Conservation (phyloP, 2,888 invertebrate genomes). For the Epinotia bilunana region DNA sequence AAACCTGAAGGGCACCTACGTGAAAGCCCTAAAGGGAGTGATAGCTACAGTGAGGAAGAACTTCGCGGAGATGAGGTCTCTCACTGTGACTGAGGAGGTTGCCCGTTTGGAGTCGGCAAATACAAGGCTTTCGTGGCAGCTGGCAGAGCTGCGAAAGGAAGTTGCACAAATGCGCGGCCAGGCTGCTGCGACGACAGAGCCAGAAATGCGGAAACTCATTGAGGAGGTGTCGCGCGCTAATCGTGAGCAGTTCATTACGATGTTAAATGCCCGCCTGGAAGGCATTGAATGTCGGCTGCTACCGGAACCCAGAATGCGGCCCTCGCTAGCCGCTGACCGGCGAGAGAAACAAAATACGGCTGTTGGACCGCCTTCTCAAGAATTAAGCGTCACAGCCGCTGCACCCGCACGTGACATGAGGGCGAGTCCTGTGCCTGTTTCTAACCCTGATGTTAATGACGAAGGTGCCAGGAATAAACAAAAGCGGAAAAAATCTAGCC, state of each 20-base stretch:
- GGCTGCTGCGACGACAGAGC: neutral
- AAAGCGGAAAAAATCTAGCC: neutral
- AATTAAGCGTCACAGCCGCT: neutral
- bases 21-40: neutral
- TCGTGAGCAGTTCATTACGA: neutral
- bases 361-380: neutral
- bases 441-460: neutral
- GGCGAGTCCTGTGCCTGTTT: neutral
- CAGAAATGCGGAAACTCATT: neutral
- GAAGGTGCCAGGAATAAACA: neutral
- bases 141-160: neutral
- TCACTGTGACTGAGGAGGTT: neutral
- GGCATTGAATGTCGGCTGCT: neutral
- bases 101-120: neutral
- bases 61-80: neutral
- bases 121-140: neutral
- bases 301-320: neutral
- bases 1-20: neutral
- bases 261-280: neutral
- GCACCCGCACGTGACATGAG: neutral
- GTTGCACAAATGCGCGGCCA: neutral
- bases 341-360: neutral
- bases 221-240: neutral
- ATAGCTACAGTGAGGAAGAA: neutral
- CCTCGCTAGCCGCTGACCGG: neutral